These are phyloP conservation scores for Cyclophora albipunctata DNA, from an alignment of 2,888 invertebrate genomes.

Conservation along the genomic window DNA sequence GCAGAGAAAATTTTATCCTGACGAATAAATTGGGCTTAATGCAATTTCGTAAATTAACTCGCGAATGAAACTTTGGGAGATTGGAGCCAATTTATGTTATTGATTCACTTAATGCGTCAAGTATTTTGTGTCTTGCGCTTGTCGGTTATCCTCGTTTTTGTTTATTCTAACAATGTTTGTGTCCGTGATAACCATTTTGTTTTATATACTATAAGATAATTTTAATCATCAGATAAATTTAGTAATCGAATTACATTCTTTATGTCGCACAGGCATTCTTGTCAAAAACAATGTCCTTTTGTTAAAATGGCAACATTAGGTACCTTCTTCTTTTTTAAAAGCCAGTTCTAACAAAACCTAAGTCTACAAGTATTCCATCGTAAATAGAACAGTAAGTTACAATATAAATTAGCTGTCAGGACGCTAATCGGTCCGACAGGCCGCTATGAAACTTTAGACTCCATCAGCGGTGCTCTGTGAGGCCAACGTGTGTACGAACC, in stretches of 20 bases:
- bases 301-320: too few species aligned
- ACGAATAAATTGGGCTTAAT: slow-evolving; percentile 12
- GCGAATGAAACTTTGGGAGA: background rate
- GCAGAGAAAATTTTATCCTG: slow-evolving; percentile 13
- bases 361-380: slow-evolving; percentile 43
- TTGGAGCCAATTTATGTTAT: too few species aligned
- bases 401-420: slow-evolving; percentile 74
- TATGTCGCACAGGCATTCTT: too few species aligned
- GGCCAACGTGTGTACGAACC: slow-evolving; percentile 46
- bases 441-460: slow-evolving; percentile 72
- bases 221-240: too few species aligned
- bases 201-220: too few species aligned
- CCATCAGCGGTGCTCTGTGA: slow-evolving; percentile 66
- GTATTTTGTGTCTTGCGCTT: too few species aligned
- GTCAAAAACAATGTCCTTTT: too few species aligned
- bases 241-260: too few species aligned
- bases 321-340: slow-evolving; percentile 5
- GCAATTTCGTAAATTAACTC: slow-evolving; percentile 7
- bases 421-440: slow-evolving; percentile 72
- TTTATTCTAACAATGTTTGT: too few species aligned
- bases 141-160: too few species aligned
- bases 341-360: slow-evolving; percentile 37
- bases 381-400: slow-evolving; percentile 72
- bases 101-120: too few species aligned
- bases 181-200: too few species aligned